Base-by-base conservation (phyloP, 2,113 vertebrate genomes). In the Pituophis catenifer region DNA sequence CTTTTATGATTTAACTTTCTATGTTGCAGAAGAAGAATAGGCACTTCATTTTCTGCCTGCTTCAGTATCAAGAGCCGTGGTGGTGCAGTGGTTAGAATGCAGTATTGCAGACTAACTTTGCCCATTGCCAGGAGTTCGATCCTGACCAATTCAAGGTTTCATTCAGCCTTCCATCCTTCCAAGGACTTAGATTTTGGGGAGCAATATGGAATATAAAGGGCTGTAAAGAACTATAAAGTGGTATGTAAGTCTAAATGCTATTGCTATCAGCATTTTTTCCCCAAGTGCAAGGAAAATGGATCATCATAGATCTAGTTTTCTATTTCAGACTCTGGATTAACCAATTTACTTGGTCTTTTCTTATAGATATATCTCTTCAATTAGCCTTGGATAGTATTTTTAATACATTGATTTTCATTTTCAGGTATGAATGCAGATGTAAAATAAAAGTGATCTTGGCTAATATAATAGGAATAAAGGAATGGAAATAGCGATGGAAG, bases 41-140 rank as follows among this genome's bases (percentile, higher is more conserved):
- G 59, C 81, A 89, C 0, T 86, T 93, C 86, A 92, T 38, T 65
- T 90, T n/a, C 75, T 87, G 70, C 55, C 91, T 23, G 89, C 89
- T 81, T 52, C 90, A 81, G 57, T 89, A 62, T 62, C 59, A 62
- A 62, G 24, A 26, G 24, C 59, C 9, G 3, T 26, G 9, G 24
- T 26, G 59, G 24, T 62, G 24, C 59, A 62, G 3, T 62, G 24
- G 8, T 62, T 62, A 62, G 59, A 62, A 62, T 10, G 24, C 58
- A 59, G 58, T 59, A 59, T 26, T 26, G 23, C 23, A 62, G 24
- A 9, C 24, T 62, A 29, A 62, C 9, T 62, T 10, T 62, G 59
- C 59, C 24, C 9, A 26, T 26, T 62, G 59, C 24, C 3, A 29
- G 9, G 59, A 62, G 3, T 62, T 62, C 2, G 9, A 62, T 62